Percentiles rank a stretch among this genome's conserved stretches.
Conservation (phyloP, 1,140 invertebrate genomes). For the roundworm (Caenorhabditis elegans) region DNA sequence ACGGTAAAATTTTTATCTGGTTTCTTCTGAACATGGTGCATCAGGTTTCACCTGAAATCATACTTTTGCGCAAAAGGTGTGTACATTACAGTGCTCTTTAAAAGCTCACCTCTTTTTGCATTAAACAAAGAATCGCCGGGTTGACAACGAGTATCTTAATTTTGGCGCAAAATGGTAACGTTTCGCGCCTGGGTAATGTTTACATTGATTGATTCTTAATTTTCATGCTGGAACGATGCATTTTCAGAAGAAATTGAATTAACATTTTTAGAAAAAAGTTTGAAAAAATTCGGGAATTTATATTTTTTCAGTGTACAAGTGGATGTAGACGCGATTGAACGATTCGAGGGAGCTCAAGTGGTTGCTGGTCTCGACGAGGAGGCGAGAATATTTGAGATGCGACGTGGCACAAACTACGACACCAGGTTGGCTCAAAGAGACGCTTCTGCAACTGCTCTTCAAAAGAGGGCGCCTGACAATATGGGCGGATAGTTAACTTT, state of each 20-base stretch:
- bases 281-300: background rate
- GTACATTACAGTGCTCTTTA: no score
- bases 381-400: constrained; percentile 39
- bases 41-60: background rate
- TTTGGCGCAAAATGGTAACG: no score
- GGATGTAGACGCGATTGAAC: constrained; percentile 50
- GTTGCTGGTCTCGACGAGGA: constrained; percentile 42
- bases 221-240: no score
- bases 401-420: constrained; percentile 37
- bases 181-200: no score
- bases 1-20: constrained; percentile 33
- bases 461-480: background rate
- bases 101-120: no score
- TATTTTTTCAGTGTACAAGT: constrained; percentile 38
- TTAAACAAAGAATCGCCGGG: no score
- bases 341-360: constrained; percentile 31
- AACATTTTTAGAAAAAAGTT: background rate
- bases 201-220: no score
- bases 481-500: background rate
- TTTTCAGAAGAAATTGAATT: background rate
- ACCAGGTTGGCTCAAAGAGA: constrained; percentile 38
- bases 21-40: background rate
- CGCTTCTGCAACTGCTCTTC: constrained; percentile 7
- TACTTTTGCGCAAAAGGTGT: no score
- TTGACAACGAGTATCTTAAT: no score